A percentile compares a stretch with the other conserved stretches of the same genome.
These are phyloP conservation scores for Puffinus mauretanicus DNA, from an alignment of 2,113 vertebrate species.

Conservation along the genomic window DNA sequence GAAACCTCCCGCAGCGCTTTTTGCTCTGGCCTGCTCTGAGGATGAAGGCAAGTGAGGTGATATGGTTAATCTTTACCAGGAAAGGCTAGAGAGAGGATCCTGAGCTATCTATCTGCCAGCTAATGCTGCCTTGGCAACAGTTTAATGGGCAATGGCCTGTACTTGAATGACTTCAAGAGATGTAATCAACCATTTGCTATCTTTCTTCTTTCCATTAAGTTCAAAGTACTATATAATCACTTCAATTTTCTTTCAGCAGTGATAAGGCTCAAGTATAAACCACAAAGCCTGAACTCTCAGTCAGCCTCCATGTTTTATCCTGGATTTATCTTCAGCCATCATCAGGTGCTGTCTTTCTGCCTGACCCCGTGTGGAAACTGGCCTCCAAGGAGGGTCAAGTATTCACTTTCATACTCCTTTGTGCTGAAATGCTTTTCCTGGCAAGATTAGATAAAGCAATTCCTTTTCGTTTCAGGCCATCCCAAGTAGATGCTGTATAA, in stretches of 20 bases:
- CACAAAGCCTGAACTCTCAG: neutral
- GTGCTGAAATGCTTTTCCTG: constrained; percentile 49
- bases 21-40: neutral
- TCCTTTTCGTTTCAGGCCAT: constrained; percentile 49
- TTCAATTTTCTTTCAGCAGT: constrained; percentile 14
- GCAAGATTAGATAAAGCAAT: constrained; percentile 62
- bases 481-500: constrained; percentile 29
- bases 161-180: constrained; percentile 30
- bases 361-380: neutral
- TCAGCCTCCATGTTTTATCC: neutral
- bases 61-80: neutral
- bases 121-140: neutral
- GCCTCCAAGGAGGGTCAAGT: constrained; percentile 20
- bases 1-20: neutral
- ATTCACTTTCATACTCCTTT: constrained; percentile 12
- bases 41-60: neutral
- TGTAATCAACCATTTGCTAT: constrained; percentile 8
- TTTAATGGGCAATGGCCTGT: neutral
- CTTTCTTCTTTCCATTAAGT: constrained; percentile 40
- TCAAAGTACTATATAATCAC: constrained; percentile 57
- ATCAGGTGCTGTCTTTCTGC: constrained; percentile 32
- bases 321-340: constrained; percentile 42
- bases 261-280: constrained; percentile 35
- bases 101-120: neutral
- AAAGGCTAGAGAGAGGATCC: neutral